These are phyloP conservation scores for Apamea monoglypha DNA, from an alignment of 2,888 invertebrate species.

Conservation along the genomic window DNA sequence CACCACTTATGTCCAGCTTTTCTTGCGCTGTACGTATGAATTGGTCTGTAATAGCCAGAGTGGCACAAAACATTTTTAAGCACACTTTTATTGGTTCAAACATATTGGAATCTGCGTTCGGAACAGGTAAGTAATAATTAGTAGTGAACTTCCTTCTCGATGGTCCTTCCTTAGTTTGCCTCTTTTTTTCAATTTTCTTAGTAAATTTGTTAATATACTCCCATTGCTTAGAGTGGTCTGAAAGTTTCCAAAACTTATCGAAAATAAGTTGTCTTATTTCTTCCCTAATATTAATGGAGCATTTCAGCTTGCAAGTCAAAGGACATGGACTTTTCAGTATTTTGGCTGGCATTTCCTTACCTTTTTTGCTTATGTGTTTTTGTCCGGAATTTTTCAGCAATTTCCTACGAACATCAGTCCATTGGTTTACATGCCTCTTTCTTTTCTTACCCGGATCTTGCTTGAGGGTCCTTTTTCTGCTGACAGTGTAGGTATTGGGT, in stretches of 20 bases:
- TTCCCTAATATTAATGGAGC: constrained; percentile 14
- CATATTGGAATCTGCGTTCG: background rate
- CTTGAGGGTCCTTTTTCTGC: constrained; percentile 29
- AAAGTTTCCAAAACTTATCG: constrained; percentile 34
- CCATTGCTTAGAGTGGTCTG: constrained; percentile 37
- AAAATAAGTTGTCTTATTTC: constrained; percentile 36
- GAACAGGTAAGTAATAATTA: constrained; percentile 25
- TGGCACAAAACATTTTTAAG: constrained; percentile 11
- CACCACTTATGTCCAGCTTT: constrained; percentile 13
- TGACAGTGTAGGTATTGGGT: constrained; percentile 10
- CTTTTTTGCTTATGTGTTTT: constrained; percentile 24
- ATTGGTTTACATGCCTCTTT: constrained; percentile 26
- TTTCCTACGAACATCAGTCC: constrained; percentile 37
- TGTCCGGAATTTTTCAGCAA: constrained; percentile 37
- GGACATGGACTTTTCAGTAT: constrained; percentile 10
- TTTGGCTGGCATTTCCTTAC: constrained; percentile 10
- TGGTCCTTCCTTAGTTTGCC: constrained; percentile 9
- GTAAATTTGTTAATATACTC: constrained; percentile 6
- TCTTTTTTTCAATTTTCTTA: no score
- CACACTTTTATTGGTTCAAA: background rate
- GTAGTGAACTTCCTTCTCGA: constrained; percentile 12
- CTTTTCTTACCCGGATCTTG: constrained; percentile 36
- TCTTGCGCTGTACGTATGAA: constrained; percentile 16
- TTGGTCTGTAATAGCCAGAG: constrained; percentile 17
- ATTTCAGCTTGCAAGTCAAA: constrained; percentile 29